Base-by-base conservation (phyloP, 2,113 vertebrate species). In the Tylochromis polylepis region DNA sequence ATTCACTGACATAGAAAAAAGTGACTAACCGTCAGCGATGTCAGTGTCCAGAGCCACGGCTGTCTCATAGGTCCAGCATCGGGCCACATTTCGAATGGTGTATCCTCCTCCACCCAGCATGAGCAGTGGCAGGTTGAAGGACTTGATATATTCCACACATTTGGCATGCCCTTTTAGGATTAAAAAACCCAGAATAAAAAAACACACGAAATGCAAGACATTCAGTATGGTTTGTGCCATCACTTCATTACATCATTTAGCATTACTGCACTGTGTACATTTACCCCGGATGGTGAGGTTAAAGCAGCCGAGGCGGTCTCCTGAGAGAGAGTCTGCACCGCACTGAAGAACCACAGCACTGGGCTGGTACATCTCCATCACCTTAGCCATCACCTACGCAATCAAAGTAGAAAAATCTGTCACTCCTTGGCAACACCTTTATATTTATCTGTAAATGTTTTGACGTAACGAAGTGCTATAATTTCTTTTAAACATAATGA, bases 291-390 rank as follows among this genome's bases (percentile, higher is more conserved):
- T 99, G 90, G 98, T 99, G 86, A 99, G 96, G 94, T 99, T 99
- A 87, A 99, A 99, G 92, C 98, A 99, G 82, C 98, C 98, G 57
- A 99, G 95, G 34, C 98, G 95, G 92, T 99, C 98, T 67, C 98
- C 98, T 1, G 98, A 99, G 5, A 99, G 95, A 6, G 98, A 99
- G 85, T 99, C 98, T 0, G 98, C 98, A 5, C 98, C 98, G 2
- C 98, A 99, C 93, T 99, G 98, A 59, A 99, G 95, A 3, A 98
- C 98, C 3, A 99, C 97, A 0, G 98, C 98, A 7, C 98, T 99
- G 60, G 98, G 98, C 96, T 99, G 98, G 95, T 98, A 99, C 67
- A 98, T 99, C 96, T 99, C 98, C 98, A 99, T 99, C 93, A 99
- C 98, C 89, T 98, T 99, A 55, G 98, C 97, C 95, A 99, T 98